A percentile compares a stretch with the other conserved stretches of the same genome.
phyloP scores from a whole-genome alignment of 1,140 invertebrate species.

The Drosophila pandora region DNA sequence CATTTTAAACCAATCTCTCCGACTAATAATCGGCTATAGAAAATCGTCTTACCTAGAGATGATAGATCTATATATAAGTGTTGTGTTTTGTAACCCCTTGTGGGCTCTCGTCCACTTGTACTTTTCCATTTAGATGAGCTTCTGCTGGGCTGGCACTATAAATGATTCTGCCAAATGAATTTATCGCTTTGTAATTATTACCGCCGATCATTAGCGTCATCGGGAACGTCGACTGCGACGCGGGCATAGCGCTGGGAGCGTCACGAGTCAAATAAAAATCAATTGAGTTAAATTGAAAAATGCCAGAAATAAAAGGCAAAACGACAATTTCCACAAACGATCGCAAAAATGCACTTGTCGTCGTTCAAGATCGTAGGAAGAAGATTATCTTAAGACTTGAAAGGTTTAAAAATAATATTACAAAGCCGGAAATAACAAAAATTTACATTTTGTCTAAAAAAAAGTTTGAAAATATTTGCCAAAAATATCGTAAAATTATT shows the following conservation, averaged over 20 bases:
- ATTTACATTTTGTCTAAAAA: no score
- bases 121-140: not conserved
- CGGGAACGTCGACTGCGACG: constrained; percentile 7
- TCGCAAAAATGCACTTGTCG: not conserved
- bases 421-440: not conserved
- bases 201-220: constrained; percentile 68
- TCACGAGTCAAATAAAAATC: constrained; percentile 72
- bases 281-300: constrained; percentile 75
- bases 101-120: not conserved
- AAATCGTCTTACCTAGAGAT: not conserved
- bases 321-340: not conserved
- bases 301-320: constrained; percentile 25
- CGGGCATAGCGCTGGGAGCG: constrained; percentile 29
- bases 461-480: no score
- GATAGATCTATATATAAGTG: not conserved
- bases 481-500: no score
- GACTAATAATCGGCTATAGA: no score
- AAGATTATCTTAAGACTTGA: constrained; percentile 6
- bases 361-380: constrained; percentile 1
- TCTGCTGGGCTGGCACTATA: not conserved
- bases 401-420: not conserved
- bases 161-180: constrained; percentile 49
- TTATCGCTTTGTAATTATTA: constrained; percentile 72
- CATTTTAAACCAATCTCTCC: no score
- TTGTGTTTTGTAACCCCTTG: not conserved